Evolutionary conservation across 2,113 vertebrate genomes (phyloP), one percentile per base, ranked within the genome.

Genomic region (Stegostoma tigrinum): DNA sequence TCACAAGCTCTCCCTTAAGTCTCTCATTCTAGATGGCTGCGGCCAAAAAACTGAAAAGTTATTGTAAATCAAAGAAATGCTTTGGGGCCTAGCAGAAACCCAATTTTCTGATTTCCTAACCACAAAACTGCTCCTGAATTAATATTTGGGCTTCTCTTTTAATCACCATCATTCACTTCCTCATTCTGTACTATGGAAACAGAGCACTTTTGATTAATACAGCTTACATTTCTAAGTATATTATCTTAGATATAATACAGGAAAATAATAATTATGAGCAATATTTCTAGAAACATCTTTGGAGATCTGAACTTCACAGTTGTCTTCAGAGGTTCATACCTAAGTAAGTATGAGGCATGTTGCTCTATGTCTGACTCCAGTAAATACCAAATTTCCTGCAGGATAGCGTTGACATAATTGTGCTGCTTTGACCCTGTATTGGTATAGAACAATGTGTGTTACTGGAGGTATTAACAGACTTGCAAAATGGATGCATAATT

Each of bases 391-490:
- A 98, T 96, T 96, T 97, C 97, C 94, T 96, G 97, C 95, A 99
- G 97, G 68, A 96, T 97, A 96, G 98, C 97, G 86, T 97, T 97
- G 64, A 97, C 98, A 27, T 0, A 68, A 95, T 93, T 0, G 67
- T 99, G 99, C 96, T 98, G 97, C 94, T 97, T 97, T 42, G 98
- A 98, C 85, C 98, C 99, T 99, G 95, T 96, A 96, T 95, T 55
- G 95, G 52, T 30, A 68, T 96, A 95, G 95, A 95, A 94, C 94
- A 95, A 83, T 85, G 66, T 48, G 24, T 48, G 42, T 95, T 23
- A 30, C 10, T 52, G 12, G 45, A 95, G 38, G 6, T n/a, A 94
- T 67, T 42, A 42, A 68, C 68, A 94, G 2, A 67, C 23, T 21
- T 38, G 34, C 34, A 55, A 27, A 42, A 94, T 94, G 19, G 64